A percentile compares a stretch with the other conserved stretches of the same genome.
These are phyloP conservation scores for Idris sp. DNA, from an alignment of 1,140 invertebrate genomes.

Conservation along the genomic window DNA sequence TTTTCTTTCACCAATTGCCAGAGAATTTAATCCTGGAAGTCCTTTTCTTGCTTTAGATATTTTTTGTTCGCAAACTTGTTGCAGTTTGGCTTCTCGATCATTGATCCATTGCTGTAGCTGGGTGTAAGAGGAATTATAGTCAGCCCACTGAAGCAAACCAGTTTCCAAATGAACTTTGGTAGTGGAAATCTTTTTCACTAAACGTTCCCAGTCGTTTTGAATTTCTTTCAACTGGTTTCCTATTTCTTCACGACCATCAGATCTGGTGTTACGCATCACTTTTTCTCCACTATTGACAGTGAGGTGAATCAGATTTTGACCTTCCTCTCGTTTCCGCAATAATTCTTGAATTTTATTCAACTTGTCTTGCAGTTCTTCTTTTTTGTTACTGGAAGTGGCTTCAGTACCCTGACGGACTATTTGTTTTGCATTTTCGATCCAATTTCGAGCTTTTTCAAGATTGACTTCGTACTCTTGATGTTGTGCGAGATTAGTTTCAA, in stretches of 20 bases:
- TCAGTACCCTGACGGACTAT: constrained; percentile 89
- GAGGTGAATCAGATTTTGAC: constrained; percentile 91
- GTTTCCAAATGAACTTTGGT: constrained; percentile 95
- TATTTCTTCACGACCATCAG: constrained; percentile 92
- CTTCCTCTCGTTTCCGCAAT: constrained; percentile 90
- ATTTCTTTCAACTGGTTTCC: constrained; percentile 92
- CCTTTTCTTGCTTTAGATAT: constrained; percentile 87
- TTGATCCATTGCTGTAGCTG: constrained; percentile 97
- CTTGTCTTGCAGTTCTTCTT: constrained; percentile 89
- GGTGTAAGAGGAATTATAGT: constrained; percentile 93
- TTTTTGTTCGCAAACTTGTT: constrained; percentile 93
- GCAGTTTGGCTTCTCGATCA: constrained; percentile 94
- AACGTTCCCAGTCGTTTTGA: constrained; percentile 94
- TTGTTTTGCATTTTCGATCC: constrained; percentile 93
- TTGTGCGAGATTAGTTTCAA: constrained; percentile 92
- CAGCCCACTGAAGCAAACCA: constrained; percentile 95
- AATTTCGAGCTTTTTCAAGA: constrained; percentile 87
- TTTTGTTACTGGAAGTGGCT: constrained; percentile 86
- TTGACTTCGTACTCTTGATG: constrained; percentile 91
- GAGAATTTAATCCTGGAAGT: constrained; percentile 85
- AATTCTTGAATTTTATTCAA: constrained; percentile 90
- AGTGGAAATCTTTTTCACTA: constrained; percentile 94
- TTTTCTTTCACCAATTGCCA: constrained; percentile 90
- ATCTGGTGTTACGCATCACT: constrained; percentile 87
- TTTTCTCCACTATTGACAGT: constrained; percentile 96